Evolutionary conservation across 2,797 vertebrate species (phyloP), one percentile per base, ranked within the genome.

Genomic region (Myioborus miniatus): DNA sequence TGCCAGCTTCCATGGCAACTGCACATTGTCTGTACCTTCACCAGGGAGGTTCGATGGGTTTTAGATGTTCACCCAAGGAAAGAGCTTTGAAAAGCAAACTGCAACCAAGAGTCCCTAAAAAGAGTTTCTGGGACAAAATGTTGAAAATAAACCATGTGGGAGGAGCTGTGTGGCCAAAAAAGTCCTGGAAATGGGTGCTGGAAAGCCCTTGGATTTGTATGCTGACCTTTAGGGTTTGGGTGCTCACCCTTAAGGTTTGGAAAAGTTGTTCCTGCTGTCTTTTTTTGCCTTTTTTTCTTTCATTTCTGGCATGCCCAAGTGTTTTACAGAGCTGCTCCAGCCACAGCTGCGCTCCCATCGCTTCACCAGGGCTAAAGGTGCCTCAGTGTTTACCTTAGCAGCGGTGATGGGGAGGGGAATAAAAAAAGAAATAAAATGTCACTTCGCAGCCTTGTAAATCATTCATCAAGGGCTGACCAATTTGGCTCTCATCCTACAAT

Each of bases 391-490:
- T 93, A 94, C 95, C 93, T 93, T 87, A 83, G 94, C 34, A 1
- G 72, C 4, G 1, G 80, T 20, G 79, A 65, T 70, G 72, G 92
- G 87, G 86, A 94, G 83, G 93, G 87, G 83, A 90, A 83, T 74
- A 53, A 93, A 85, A 92, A 93, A 85, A 96, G 90, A 91, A 95
- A 94, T 94, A 87, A 91, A 97, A 97, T 95, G 92, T 95, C 96
- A 89, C 93, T 96, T 95, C 80, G 37, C 93, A 94, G 94, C 91
- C 96, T 97, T 93, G 86, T 97, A 95, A 97, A 97, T 97, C 93
- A 96, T 95, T 97, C 94, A 96, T 95, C 90, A 96, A 90, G 95
- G 93, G 44, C 86, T 97, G 94, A 96, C 94, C 93, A 69, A 69
- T 89, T 96, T 96, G 93, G 97, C 88, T 90, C 95, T 89, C 47